These are phyloP conservation scores for Globodera rostochiensis DNA, from an alignment of 1,140 invertebrate species.

Conservation along the genomic window DNA sequence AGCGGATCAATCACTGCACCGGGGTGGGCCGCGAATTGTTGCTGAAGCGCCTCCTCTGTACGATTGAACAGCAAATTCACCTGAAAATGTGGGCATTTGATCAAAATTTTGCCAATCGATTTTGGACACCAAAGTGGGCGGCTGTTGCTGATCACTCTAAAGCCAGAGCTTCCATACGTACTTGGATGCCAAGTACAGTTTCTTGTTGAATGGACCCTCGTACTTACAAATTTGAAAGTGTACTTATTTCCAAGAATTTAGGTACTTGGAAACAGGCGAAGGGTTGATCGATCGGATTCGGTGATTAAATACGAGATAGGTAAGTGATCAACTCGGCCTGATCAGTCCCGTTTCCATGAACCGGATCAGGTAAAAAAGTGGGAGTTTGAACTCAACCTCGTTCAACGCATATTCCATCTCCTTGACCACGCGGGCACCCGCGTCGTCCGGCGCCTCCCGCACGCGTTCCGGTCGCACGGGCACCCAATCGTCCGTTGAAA, in stretches of 20 bases:
- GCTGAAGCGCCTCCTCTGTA: slow-evolving; percentile 32
- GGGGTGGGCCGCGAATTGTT: slow-evolving; percentile 13
- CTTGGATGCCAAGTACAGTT: too few species aligned
- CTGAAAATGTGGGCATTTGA: neutral
- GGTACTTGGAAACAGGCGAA: too few species aligned
- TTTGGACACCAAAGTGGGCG: too few species aligned
- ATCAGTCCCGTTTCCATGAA: too few species aligned
- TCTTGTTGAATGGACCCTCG: too few species aligned
- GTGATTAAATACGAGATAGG: too few species aligned
- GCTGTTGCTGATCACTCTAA: neutral
- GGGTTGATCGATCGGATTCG: too few species aligned
- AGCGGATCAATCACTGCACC: slow-evolving; percentile 36
- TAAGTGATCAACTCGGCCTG: too few species aligned
- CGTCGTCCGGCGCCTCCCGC: neutral
- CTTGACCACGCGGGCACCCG: neutral
- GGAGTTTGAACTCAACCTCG: slow-evolving; percentile 4
- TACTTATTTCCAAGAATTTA: too few species aligned
- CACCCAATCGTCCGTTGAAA: neutral
- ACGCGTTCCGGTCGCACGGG: neutral
- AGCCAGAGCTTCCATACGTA: slow-evolving; percentile 3
- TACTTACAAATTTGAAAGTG: too few species aligned
- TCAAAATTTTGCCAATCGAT: too few species aligned
- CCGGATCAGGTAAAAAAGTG: too few species aligned
- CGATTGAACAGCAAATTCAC: slow-evolving; percentile 34
- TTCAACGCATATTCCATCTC: slow-evolving; percentile 41